A percentile compares a stretch with the other conserved stretches of the same genome.
Evolutionary conservation across 2,888 invertebrate species (phyloP).

Genomic region (Stenodera caucasica): DNA sequence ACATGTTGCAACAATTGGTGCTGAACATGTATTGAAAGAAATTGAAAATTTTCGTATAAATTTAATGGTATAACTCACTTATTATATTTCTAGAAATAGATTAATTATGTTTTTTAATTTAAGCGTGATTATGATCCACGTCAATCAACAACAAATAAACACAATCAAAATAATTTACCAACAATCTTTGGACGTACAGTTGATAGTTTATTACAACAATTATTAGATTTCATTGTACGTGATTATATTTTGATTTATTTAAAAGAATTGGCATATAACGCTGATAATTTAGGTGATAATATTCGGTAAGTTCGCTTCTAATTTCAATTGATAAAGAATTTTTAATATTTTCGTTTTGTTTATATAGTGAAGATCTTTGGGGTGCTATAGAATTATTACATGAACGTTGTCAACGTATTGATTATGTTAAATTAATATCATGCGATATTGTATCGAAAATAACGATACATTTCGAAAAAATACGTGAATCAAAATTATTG

Average conservation of each 20-base stretch:
- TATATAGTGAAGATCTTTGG: slow-evolving; percentile 78
- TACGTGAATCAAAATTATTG: slow-evolving; percentile 73
- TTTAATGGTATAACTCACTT: slow-evolving; percentile 60
- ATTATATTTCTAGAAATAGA: slow-evolving; percentile 9
- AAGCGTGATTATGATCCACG: slow-evolving; percentile 48
- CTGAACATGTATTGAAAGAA: slow-evolving; percentile 65
- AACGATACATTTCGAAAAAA: slow-evolving; percentile 83
- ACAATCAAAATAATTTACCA: slow-evolving; percentile 62
- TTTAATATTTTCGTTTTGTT: not conserved
- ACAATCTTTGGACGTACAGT: slow-evolving; percentile 82
- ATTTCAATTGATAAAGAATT: not conserved
- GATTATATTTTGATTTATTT: slow-evolving; percentile 82
- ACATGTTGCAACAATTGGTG: slow-evolving; percentile 64
- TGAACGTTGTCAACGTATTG: slow-evolving; percentile 72
- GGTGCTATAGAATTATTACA: slow-evolving; percentile 75
- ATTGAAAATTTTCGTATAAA: slow-evolving; percentile 63
- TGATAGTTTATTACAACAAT: slow-evolving; percentile 79
- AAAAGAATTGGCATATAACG: slow-evolving; percentile 60
- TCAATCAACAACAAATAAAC: slow-evolving; percentile 31
- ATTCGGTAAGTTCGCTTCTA: slow-evolving; percentile 55
- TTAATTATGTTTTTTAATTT: slow-evolving; percentile 6
- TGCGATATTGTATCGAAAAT: slow-evolving; percentile 80
- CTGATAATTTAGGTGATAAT: slow-evolving; percentile 55
- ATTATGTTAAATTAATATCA: slow-evolving; percentile 80
- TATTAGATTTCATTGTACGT: slow-evolving; percentile 76